Base-by-base conservation (phyloP, 2,797 vertebrate species). In the Trematomus bernacchii region DNA sequence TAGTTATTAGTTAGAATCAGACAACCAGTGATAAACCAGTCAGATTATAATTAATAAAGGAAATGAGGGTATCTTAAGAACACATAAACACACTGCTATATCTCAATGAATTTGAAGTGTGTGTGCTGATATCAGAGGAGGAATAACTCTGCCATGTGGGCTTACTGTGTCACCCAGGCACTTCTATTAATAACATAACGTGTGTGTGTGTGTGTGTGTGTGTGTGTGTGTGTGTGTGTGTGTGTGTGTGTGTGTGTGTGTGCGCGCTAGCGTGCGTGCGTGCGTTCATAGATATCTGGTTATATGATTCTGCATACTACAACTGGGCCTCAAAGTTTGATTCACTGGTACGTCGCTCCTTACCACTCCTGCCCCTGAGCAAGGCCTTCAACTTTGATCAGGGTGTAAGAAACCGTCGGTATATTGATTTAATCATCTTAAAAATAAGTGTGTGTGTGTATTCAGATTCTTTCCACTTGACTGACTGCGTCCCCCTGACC, bases 101-200 rank as follows among this genome's bases (percentile, higher is more conserved):
- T 47, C 7, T 21, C 18, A 37, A 37, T 37, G 33, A 8, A 33
- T 33, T 8, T 7, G 7, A 33, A 33, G 81, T 71, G 73, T 61
- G 71, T 73, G 65, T 16, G 71, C 50, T 79, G 84, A 81, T 82
- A 88, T 78, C 67, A 84, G 79, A 64, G 76, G 44, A 81, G 82
- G 70, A 84, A 87, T 82, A 74, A 65, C 42, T 44, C 40, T 7
- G 48, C 74, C 77, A 74, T 23, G 68, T 44, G 71, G 79, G 77
- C 86, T 85, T 73, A 90, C 79, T 65, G 84, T 66, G 80, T 85
- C 85, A 87, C 81, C 80, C 81, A 87, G 79, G 69, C 66, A 30
- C 80, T 72, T 85, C 90, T 87, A 90, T 87, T 82, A 79, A 90
- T 87, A 91, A 54, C 82, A 23, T 68, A 75, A 30, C 63, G 46